Conservation (phyloP, 1,140 invertebrate species). For the Cryptotermes secundus region DNA sequence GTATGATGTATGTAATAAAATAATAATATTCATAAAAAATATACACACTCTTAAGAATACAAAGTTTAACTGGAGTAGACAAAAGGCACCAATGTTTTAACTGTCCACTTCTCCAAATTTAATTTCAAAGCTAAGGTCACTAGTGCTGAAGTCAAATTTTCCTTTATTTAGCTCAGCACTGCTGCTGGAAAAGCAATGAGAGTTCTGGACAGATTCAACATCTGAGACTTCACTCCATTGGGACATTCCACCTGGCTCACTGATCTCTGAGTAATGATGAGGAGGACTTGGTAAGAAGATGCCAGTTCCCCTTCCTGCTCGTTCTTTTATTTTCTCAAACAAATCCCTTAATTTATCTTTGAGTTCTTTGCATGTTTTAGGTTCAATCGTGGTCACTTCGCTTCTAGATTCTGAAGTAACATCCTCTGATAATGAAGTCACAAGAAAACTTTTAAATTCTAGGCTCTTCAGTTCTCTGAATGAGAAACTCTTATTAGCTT, state of each 20-base stretch:
- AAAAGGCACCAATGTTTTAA: not conserved
- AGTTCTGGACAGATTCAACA: not conserved
- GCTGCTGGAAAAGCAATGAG: not conserved
- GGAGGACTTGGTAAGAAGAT: not conserved
- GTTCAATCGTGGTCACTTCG: not conserved
- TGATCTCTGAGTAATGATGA: not conserved
- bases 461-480: not conserved
- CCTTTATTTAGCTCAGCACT: not conserved
- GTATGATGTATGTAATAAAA: not conserved
- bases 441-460: slow-evolving; percentile 9
- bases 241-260: slow-evolving; percentile 5
- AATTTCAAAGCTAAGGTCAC: not conserved
- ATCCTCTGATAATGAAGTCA: not conserved
- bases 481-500: not conserved
- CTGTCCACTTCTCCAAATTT: not conserved
- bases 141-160: not conserved
- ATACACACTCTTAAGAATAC: too few relatives aligned
- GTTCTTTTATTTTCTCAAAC: not conserved
- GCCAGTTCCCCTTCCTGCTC: not conserved
- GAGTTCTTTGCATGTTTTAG: not conserved
- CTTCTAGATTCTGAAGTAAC: not conserved
- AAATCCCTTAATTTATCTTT: not conserved
- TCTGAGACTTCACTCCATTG: not conserved
- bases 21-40: not conserved
- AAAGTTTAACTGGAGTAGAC: too few relatives aligned